Percentiles rank a stretch among this genome's conserved stretches.
Evolutionary conservation across 2,888 invertebrate genomes (phyloP).

Genomic region (Geophilus truncorum): DNA sequence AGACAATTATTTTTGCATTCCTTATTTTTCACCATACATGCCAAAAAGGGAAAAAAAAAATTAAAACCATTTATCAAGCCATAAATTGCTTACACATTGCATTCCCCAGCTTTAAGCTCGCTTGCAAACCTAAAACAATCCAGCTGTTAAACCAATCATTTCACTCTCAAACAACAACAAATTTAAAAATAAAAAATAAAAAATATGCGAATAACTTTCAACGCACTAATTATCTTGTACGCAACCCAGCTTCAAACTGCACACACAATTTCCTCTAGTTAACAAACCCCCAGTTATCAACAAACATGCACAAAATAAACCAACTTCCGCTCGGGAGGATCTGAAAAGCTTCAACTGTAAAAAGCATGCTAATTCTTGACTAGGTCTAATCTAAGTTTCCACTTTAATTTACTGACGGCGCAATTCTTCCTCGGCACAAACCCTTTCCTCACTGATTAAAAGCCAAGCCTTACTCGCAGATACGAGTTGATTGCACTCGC

Average conservation of each 20-base stretch:
- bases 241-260: neutral
- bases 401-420: constrained; percentile 16
- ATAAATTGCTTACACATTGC: neutral
- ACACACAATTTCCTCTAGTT: constrained; percentile 4
- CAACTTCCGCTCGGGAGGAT: neutral
- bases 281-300: neutral
- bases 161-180: neutral
- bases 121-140: neutral
- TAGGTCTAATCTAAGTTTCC: neutral
- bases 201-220: neutral
- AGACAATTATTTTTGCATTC: neutral
- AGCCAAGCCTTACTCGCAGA: neutral
- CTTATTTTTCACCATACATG: neutral
- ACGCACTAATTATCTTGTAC: neutral
- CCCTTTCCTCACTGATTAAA: constrained; percentile 16
- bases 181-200: neutral
- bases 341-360: constrained; percentile 6
- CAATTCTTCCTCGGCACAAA: neutral
- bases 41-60: neutral
- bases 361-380: constrained; percentile 12
- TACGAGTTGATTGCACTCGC: neutral
- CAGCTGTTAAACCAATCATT: neutral
- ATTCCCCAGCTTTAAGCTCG: neutral
- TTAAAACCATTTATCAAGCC: neutral
- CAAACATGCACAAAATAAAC: neutral